phyloP scores from a whole-genome alignment of 2,888 invertebrate genomes.

The Steromphala cineraria region DNA sequence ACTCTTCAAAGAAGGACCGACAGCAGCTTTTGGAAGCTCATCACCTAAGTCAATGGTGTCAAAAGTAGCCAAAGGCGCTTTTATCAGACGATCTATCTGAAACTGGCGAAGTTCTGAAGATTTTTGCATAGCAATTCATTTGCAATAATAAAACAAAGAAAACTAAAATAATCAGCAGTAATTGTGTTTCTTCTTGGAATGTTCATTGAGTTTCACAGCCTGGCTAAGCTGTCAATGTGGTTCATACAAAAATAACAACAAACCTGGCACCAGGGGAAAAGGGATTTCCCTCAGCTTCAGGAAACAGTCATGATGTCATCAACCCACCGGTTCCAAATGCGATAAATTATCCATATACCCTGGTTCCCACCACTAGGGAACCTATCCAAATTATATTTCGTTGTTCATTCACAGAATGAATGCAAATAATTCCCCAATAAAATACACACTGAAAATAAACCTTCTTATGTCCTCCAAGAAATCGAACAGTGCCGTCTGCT shows the following conservation, averaged over 20 bases:
- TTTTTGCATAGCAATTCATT: slow-evolving; percentile 44
- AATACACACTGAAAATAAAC: not conserved
- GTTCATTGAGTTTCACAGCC: not conserved
- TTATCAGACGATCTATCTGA: slow-evolving; percentile 26
- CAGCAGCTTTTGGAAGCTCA: slow-evolving; percentile 28
- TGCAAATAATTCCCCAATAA: not conserved
- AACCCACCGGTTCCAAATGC: slow-evolving; percentile 7
- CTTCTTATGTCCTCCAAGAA: slow-evolving; percentile 2
- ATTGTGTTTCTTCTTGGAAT: not conserved
- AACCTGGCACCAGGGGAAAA: no score
- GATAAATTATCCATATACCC: slow-evolving; percentile 15
- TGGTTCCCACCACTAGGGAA: not conserved
- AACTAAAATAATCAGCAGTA: slow-evolving; percentile 11
- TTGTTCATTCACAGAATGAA: not conserved
- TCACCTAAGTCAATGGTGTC: slow-evolving; percentile 67
- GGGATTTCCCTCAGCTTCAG: not conserved
- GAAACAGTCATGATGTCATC: slow-evolving; percentile 8
- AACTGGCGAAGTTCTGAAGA: slow-evolving; percentile 27
- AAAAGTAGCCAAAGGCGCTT: slow-evolving; percentile 68
- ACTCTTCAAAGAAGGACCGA: slow-evolving; percentile 3
- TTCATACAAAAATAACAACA: no score
- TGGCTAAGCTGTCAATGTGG: not conserved
- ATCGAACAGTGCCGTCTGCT: slow-evolving; percentile 16
- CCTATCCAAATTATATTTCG: no score
- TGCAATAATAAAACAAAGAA: not conserved